Evolutionary conservation across 2,888 invertebrate species (phyloP).

Genomic region (Congeria kusceri): DNA sequence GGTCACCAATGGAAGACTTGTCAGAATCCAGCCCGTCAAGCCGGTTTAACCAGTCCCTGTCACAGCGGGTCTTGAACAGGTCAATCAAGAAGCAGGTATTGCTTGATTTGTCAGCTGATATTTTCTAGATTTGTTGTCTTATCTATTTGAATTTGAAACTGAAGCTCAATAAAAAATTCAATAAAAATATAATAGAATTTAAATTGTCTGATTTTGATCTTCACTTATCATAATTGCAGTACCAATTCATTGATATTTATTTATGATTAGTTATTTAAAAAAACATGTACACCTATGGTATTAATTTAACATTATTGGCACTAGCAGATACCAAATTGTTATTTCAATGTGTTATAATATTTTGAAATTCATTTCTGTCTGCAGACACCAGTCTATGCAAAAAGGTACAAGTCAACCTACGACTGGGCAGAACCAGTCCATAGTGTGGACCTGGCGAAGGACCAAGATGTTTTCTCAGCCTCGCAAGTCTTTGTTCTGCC

Average conservation of each 20-base stretch:
- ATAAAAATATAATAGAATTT: no score
- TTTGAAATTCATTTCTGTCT: constrained; percentile 11
- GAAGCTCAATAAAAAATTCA: no score
- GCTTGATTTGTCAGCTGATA: not conserved
- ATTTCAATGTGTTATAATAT: not conserved
- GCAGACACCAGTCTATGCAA: constrained; percentile 62
- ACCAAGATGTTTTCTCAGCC: constrained; percentile 50
- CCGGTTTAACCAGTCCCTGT: constrained; percentile 62
- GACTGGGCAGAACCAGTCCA: constrained; percentile 72
- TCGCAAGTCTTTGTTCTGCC: constrained; percentile 69
- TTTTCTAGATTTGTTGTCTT: no score
- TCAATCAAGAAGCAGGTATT: constrained; percentile 43
- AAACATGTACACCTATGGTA: no score
- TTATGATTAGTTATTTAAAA: no score
- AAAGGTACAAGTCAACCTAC: constrained; percentile 65
- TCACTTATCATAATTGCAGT: no score
- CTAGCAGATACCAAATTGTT: not conserved
- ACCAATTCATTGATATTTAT: no score
- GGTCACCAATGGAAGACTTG: constrained; percentile 70
- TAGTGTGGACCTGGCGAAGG: constrained; percentile 44
- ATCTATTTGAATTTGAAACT: no score
- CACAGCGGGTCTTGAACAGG: constrained; percentile 61
- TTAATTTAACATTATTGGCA: no score
- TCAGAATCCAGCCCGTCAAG: constrained; percentile 61
- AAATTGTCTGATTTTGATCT: no score